Base-by-base conservation (phyloP, 2,797 vertebrate genomes). In the Hipposideros larvatus region DNA sequence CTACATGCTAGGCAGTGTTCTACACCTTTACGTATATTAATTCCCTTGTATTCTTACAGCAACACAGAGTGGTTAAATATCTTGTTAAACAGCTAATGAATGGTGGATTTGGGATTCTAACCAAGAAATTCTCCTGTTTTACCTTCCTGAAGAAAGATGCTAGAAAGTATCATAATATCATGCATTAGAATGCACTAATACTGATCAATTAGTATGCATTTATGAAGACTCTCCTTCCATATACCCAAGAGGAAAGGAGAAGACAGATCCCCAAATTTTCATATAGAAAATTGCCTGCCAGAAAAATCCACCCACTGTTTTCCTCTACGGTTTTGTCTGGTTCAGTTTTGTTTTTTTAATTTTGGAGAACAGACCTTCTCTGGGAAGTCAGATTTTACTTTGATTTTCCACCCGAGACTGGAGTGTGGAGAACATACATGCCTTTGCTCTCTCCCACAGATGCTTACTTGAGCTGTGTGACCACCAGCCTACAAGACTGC, bases 321-420 rank as follows among this genome's bases (percentile, higher is more conserved):
- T 84, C 26, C 34, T 90, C 66, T 53, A 4, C 37, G 55, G 18
- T 80, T 96, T 79, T 92, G 28, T 77, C 78, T 95, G 93, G 41
- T 70, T 96, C 57, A 14, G 14, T 87, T 55, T 90, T 91, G 79
- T 24, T 57, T 66, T 90, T 83, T 97, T 65, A 93, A 70, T 82
- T 95, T 91, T 95, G 61, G 61, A 91, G 51, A 63, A 55, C 48
- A 96, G 70, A 83, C 19, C 16, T 96, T 90, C 80, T 91, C 66
- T 57, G 61, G 55, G 26, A 96, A 96, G 77, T 82, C 57, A 57
- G 75, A 34, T 83, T 95, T 95, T 34, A 28, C 89, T 96, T 96
- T 88, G 96, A 51, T 96, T 97, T 96, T 95, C 80, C 88, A 92
- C 65, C 63, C 10, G 15, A 91, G 70, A 57, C 78, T 4, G 2